Evolutionary conservation across 2,888 invertebrate genomes (phyloP).

Genomic region (Meteorus colon): DNA sequence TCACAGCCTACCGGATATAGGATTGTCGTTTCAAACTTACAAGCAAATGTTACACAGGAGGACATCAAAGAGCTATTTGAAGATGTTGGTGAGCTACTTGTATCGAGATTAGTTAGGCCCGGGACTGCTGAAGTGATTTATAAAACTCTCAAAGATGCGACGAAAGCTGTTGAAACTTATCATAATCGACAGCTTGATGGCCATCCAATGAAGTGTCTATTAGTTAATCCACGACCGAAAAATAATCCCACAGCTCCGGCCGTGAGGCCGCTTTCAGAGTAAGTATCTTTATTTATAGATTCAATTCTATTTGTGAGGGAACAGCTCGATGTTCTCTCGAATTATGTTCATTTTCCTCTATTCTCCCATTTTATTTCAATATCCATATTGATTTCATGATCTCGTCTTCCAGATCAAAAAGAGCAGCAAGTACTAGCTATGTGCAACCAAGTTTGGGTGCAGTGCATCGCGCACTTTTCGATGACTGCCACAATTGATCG

Average conservation of each 20-base stretch:
- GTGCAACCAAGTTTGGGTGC: slow-evolving; percentile 70
- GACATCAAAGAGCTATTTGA: slow-evolving; percentile 96
- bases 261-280: slow-evolving; percentile 69
- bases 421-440: slow-evolving; percentile 66
- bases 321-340: neutral
- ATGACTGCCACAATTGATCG: slow-evolving; percentile 54
- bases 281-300: slow-evolving; percentile 47
- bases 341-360: neutral
- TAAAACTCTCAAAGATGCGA: slow-evolving; percentile 88
- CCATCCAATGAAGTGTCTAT: slow-evolving; percentile 92
- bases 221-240: slow-evolving; percentile 84
- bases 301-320: too few relatives aligned
- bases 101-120: slow-evolving; percentile 87
- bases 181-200: slow-evolving; percentile 95
- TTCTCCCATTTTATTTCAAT: neutral
- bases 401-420: slow-evolving; percentile 59
- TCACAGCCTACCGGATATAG: slow-evolving; percentile 81
- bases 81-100: slow-evolving; percentile 90
- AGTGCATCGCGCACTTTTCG: slow-evolving; percentile 70
- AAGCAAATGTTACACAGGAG: slow-evolving; percentile 88
- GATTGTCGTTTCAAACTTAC: slow-evolving; percentile 93
- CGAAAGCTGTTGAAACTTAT: slow-evolving; percentile 92
- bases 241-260: slow-evolving; percentile 77
- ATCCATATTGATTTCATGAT: neutral
- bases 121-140: slow-evolving; percentile 95